These are phyloP conservation scores for Myotis lucifugus DNA, from an alignment of 2,113 vertebrate species.

Conservation along the genomic window DNA sequence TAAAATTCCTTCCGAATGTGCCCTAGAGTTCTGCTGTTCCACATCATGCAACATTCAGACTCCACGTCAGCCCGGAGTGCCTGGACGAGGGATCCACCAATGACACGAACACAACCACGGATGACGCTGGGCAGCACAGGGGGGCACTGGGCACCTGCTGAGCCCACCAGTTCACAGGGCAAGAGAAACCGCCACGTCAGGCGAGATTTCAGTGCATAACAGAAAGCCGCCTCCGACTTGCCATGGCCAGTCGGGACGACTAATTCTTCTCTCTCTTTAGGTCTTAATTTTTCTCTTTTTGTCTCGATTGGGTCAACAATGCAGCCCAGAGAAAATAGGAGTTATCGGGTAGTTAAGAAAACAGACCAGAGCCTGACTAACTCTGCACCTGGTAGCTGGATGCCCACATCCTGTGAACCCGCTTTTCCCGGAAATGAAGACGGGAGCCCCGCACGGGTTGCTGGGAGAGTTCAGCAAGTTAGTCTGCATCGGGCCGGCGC, in stretches of 20 bases:
- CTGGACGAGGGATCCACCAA: not conserved
- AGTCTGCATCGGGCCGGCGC: not conserved
- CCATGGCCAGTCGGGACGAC: not conserved
- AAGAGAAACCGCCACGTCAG: not conserved
- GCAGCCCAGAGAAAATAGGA: not conserved
- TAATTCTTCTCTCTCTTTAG: not conserved
- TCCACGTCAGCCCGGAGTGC: not conserved
- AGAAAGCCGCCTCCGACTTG: not conserved
- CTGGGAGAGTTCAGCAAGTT: not conserved
- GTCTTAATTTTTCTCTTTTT: not conserved
- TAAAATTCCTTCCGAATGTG: not conserved
- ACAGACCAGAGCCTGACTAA: not conserved
- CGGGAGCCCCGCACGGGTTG: not conserved
- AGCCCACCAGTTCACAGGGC: not conserved
- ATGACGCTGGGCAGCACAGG: not conserved
- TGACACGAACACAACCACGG: not conserved
- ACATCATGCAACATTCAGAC: not conserved
- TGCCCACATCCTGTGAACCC: not conserved
- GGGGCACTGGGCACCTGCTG: not conserved
- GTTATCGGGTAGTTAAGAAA: not conserved
- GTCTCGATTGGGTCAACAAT: not conserved
- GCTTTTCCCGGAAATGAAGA: not conserved
- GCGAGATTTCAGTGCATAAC: not conserved
- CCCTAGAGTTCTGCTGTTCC: not conserved
- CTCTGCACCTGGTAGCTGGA: not conserved